A percentile compares a stretch with the other conserved stretches of the same genome.
These are phyloP conservation scores for Drosophila dunni DNA, from an alignment of 1,140 invertebrate species.

Conservation along the genomic window DNA sequence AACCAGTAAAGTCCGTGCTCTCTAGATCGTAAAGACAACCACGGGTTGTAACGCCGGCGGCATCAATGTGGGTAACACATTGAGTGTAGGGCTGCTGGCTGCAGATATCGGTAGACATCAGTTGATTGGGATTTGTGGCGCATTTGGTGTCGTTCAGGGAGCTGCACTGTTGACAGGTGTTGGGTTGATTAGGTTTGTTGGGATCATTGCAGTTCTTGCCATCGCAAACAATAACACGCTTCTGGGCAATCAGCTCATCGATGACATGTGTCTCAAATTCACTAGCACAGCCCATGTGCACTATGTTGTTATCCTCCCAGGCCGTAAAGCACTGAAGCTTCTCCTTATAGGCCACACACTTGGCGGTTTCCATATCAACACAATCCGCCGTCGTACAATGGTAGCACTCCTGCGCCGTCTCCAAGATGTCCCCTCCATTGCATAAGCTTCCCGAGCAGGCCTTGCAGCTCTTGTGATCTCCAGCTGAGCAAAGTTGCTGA, in stretches of 20 bases:
- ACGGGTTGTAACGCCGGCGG: slow-evolving; percentile 53
- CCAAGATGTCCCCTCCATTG: slow-evolving; percentile 53
- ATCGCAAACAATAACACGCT: slow-evolving; percentile 58
- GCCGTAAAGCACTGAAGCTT: slow-evolving; percentile 69
- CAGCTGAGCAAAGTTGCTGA: slow-evolving; percentile 49
- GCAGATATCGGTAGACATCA: slow-evolving; percentile 49
- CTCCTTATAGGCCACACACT: slow-evolving; percentile 61
- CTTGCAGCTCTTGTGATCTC: slow-evolving; percentile 50
- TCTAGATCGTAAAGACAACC: slow-evolving; percentile 61
- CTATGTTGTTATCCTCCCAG: slow-evolving; percentile 44
- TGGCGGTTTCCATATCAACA: slow-evolving; percentile 7
- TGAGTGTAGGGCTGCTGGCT: slow-evolving; percentile 63
- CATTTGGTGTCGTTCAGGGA: slow-evolving; percentile 61
- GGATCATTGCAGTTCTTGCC: slow-evolving; percentile 64
- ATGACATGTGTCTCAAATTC: slow-evolving; percentile 67
- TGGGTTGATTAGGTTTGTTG: slow-evolving; percentile 24
- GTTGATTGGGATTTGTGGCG: slow-evolving; percentile 72
- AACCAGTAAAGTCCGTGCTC: slow-evolving; percentile 54
- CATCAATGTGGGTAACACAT: slow-evolving; percentile 65
- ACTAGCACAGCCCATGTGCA: slow-evolving; percentile 72
- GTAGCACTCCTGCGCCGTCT: slow-evolving; percentile 60
- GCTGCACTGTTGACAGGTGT: slow-evolving; percentile 61
- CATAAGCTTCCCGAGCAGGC: slow-evolving; percentile 58
- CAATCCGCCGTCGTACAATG: slow-evolving; percentile 48
- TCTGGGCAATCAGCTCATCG: slow-evolving; percentile 60